Evolutionary conservation across 2,113 vertebrate genomes (phyloP).

Genomic region (Jacana jacana): DNA sequence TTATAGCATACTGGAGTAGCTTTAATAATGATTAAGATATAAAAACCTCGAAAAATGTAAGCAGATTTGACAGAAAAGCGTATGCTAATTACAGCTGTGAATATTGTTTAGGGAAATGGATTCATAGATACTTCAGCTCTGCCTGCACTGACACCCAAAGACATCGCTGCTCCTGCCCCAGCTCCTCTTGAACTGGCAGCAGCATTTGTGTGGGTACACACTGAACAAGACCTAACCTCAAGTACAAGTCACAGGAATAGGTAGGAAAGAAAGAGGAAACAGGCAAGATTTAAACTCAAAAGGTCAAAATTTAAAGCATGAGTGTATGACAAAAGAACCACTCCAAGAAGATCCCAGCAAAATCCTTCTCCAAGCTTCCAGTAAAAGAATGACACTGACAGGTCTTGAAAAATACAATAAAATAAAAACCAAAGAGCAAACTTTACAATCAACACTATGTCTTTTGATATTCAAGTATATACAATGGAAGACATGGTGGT

Average conservation of each 20-base stretch:
- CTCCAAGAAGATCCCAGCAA: background rate
- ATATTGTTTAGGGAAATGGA: background rate
- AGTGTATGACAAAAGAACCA: background rate
- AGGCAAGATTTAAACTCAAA: background rate
- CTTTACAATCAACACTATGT: background rate
- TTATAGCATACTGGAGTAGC: background rate
- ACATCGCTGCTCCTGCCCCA: background rate
- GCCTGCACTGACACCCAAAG: background rate
- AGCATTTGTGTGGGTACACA: background rate
- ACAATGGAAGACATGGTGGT: background rate
- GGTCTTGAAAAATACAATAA: background rate
- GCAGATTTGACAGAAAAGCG: background rate
- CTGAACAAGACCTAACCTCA: background rate
- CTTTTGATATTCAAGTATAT: background rate
- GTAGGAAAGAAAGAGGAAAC: background rate
- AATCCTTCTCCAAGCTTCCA: background rate
- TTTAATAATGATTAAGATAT: background rate
- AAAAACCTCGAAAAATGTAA: background rate
- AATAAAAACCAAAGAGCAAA: background rate
- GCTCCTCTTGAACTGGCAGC: background rate
- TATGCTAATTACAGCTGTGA: background rate
- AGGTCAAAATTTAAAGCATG: background rate
- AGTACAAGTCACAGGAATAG: background rate
- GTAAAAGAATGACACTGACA: background rate
- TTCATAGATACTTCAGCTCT: accelerated